Conservation (phyloP, 2,113 vertebrate species). For the Serilophus lunatus region DNA sequence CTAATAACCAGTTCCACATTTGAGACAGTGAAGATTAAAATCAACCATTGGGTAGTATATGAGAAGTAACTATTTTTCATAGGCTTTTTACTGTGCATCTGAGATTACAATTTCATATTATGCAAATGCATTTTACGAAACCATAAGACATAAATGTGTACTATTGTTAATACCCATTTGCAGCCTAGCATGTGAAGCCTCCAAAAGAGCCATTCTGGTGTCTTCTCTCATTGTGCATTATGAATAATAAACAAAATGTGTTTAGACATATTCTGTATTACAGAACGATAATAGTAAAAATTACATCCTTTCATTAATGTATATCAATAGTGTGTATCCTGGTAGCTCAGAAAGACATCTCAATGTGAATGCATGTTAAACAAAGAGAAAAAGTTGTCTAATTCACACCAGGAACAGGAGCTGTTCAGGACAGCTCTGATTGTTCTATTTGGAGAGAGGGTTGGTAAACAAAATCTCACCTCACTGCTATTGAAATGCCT, state of each 20-base stretch:
- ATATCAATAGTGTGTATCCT: background rate
- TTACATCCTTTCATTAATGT: slow-evolving; percentile 59
- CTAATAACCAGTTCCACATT: slow-evolving; percentile 26
- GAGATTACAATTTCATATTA: slow-evolving; percentile 78
- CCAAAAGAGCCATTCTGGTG: slow-evolving; percentile 72
- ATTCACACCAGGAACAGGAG: background rate
- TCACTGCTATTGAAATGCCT: background rate
- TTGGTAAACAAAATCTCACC: background rate
- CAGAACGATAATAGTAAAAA: slow-evolving; percentile 66
- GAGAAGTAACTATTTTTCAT: slow-evolving; percentile 78
- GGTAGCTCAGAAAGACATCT: slow-evolving; percentile 17
- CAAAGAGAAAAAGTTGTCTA: background rate
- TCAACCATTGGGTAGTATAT: slow-evolving; percentile 67
- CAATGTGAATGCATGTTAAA: background rate
- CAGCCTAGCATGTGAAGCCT: slow-evolving; percentile 54
- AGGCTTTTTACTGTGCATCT: slow-evolving; percentile 71
- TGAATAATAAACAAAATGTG: slow-evolving; percentile 72
- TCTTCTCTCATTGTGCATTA: slow-evolving; percentile 68
- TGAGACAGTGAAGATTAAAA: slow-evolving; percentile 73
- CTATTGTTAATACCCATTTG: slow-evolving; percentile 71
- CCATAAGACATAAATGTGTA: slow-evolving; percentile 71
- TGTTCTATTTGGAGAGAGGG: background rate
- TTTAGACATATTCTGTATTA: slow-evolving; percentile 48
- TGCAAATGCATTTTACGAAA: slow-evolving; percentile 79
- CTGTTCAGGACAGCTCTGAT: background rate